A percentile compares a stretch with the other conserved stretches of the same genome.
Evolutionary conservation across 2,113 vertebrate species (phyloP).

Genomic region (Heterotilapia buettikoferi): DNA sequence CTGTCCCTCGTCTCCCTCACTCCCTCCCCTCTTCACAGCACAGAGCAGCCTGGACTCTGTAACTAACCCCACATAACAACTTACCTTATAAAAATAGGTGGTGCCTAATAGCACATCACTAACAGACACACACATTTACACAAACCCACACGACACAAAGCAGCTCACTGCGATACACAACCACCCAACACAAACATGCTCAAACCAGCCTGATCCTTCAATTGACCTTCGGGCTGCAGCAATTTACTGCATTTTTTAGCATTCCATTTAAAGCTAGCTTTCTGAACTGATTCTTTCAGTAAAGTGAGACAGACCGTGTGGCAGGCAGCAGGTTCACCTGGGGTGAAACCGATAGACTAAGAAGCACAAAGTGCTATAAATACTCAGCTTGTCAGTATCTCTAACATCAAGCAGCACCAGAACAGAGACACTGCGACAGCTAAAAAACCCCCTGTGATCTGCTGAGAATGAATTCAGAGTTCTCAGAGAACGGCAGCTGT

Average conservation of each 20-base stretch:
- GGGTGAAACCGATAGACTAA: conserved; percentile 45
- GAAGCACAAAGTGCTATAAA: conserved; percentile 59
- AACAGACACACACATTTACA: not conserved
- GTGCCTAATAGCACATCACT: not conserved
- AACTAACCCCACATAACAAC: not conserved
- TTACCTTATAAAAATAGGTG: not conserved
- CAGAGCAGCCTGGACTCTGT: not conserved
- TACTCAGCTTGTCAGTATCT: conserved; percentile 52
- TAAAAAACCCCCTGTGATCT: conserved; percentile 11
- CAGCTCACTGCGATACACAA: not conserved
- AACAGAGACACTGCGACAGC: conserved; percentile 34
- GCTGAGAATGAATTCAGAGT: conserved; percentile 12
- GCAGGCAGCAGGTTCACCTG: conserved; percentile 45
- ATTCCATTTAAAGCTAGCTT: conserved; percentile 3
- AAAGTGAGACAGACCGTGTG: not conserved
- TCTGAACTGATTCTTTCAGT: not conserved
- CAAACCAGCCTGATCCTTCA: conserved; percentile 9
- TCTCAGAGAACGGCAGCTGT: conserved; percentile 39
- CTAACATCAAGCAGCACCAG: conserved; percentile 43
- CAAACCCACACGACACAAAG: not conserved
- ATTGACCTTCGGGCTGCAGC: conserved; percentile 16
- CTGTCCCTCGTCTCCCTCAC: conserved; percentile 41
- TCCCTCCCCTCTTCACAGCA: conserved; percentile 37
- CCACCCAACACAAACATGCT: not conserved
- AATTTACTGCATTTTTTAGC: conserved; percentile 18